Percentiles rank a stretch among this genome's conserved stretches.
Evolutionary conservation across 2,888 invertebrate species (phyloP).

Genomic region (Chirona hameri): DNA sequence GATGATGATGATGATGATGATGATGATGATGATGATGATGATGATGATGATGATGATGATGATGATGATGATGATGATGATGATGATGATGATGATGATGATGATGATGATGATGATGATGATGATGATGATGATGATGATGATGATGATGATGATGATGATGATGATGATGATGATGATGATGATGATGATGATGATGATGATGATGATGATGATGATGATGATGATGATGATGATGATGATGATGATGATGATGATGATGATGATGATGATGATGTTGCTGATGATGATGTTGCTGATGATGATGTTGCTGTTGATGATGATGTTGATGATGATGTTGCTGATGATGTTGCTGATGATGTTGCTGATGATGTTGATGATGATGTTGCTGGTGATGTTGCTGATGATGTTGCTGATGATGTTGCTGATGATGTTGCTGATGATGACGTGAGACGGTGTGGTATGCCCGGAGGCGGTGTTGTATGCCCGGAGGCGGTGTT

Average conservation of each 20-base stretch:
- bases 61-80: not conserved
- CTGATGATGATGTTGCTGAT: too few species aligned
- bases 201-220: not conserved
- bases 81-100: not conserved
- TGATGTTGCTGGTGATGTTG: too few species aligned
- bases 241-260: not conserved
- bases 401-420: too few species aligned
- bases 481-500: too few species aligned
- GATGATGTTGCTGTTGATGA: too few species aligned
- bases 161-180: not conserved
- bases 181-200: not conserved
- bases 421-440: too few species aligned
- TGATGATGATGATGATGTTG: too few species aligned
- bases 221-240: not conserved
- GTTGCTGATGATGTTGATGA: too few species aligned
- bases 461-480: too few species aligned
- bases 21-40: not conserved
- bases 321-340: too few species aligned
- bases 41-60: not conserved
- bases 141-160: not conserved
- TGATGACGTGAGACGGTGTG: too few species aligned
- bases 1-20: not conserved
- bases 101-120: not conserved
- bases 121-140: not conserved
- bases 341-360: too few species aligned